Evolutionary conservation across 2,113 vertebrate genomes (phyloP).

Genomic region (Tachysurus vachellii): DNA sequence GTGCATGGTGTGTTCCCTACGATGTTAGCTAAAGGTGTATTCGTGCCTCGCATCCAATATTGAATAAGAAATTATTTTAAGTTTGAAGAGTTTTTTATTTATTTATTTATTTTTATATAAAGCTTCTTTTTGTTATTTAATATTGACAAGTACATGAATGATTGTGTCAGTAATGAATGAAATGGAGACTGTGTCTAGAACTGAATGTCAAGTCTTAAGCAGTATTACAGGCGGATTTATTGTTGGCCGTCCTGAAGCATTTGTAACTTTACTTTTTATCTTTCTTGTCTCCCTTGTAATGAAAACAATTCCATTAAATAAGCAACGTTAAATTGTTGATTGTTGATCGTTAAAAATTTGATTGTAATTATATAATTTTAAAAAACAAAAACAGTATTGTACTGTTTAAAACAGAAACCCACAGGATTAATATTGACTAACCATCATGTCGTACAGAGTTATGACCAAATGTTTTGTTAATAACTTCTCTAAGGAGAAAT

Average conservation of each 20-base stretch:
- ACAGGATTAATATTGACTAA: background rate
- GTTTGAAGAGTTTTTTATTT: no score
- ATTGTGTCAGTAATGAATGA: constrained; percentile 24
- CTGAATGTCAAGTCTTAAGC: constrained; percentile 18
- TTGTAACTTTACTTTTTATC: background rate
- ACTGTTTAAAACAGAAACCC: background rate
- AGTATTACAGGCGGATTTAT: constrained; percentile 3
- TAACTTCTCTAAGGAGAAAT: background rate
- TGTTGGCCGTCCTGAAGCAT: constrained; percentile 10
- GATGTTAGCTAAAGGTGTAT: background rate
- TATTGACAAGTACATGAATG: constrained; percentile 10
- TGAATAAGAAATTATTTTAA: background rate
- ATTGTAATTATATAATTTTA: background rate
- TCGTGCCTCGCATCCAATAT: background rate
- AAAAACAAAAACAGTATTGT: background rate
- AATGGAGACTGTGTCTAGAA: constrained; percentile 26
- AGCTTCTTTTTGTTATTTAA: background rate
- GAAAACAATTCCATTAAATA: background rate
- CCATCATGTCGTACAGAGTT: background rate
- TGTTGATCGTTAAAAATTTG: no score
- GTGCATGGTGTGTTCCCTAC: background rate
- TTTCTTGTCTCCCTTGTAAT: background rate
- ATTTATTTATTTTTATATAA: background rate
- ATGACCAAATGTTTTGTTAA: background rate
- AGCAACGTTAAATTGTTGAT: background rate